These are phyloP conservation scores for Phymastichus coffea DNA, from an alignment of 1,140 invertebrate species.

Conservation along the genomic window DNA sequence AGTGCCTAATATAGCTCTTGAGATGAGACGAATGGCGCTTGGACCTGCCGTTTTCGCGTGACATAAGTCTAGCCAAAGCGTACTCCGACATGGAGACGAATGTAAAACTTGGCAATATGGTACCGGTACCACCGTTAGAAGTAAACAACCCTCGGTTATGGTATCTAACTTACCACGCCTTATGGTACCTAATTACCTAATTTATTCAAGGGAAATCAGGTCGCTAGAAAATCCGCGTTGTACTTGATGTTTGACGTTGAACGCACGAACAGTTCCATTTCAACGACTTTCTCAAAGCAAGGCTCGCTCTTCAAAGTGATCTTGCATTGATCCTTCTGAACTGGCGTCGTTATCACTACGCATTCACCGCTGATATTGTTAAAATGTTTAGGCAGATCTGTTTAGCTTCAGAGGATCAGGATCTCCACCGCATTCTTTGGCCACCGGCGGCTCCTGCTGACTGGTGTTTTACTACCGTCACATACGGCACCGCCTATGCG, in stretches of 20 bases:
- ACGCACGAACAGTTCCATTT: slow-evolving; percentile 7
- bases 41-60: background rate
- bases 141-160: background rate
- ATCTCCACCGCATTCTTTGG: slow-evolving; percentile 17
- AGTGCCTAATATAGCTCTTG: background rate
- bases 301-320: slow-evolving; percentile 22
- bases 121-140: background rate
- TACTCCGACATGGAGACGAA: slow-evolving; percentile 3
- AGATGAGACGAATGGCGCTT: background rate
- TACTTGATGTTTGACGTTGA: no score
- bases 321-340: no score
- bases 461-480: no score
- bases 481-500: no score
- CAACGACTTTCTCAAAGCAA: slow-evolving; percentile 19
- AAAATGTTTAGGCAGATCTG: no score
- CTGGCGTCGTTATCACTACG: no score
- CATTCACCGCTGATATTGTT: no score
- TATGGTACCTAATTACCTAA: no score
- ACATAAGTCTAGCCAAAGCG: background rate
- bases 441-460: background rate
- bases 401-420: no score
- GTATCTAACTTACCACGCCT: slow-evolving; percentile 17
- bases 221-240: slow-evolving; percentile 5
- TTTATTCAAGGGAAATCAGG: background rate
- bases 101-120: slow-evolving; percentile 15